Evolutionary conservation across 2,113 vertebrate genomes (phyloP).

Genomic region (Nycticebus coucang): DNA sequence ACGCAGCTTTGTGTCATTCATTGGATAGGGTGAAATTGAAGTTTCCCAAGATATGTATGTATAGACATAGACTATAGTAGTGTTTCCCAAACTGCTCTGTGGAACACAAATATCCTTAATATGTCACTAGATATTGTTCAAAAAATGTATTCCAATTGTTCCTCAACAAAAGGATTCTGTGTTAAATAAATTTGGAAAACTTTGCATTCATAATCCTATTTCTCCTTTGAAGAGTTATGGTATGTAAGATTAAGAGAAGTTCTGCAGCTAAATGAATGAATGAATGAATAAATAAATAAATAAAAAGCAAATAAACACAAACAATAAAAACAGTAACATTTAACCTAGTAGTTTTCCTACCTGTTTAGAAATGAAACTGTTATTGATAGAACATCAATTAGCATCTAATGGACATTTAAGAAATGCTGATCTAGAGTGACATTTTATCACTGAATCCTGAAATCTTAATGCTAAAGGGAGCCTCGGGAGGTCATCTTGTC

Average conservation of each 20-base stretch:
- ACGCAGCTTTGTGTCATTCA: slow-evolving; percentile 65
- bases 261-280: background rate
- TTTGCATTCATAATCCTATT: background rate
- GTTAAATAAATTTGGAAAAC: background rate
- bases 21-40: slow-evolving; percentile 65
- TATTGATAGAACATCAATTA: background rate
- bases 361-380: background rate
- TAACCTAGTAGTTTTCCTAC: background rate
- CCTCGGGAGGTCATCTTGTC: background rate
- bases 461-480: background rate
- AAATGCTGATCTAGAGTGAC: background rate
- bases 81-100: background rate
- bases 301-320: background rate
- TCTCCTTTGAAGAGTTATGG: background rate
- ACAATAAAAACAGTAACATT: background rate
- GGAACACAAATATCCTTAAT: background rate
- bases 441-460: background rate
- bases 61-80: background rate
- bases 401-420: background rate
- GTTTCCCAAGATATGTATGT: slow-evolving; percentile 6
- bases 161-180: background rate
- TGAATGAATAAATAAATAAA: background rate
- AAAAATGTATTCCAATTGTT: background rate
- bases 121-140: background rate
- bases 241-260: background rate